phyloP scores from a whole-genome alignment of 2,888 invertebrate species.

The Eupithecia centaureata region DNA sequence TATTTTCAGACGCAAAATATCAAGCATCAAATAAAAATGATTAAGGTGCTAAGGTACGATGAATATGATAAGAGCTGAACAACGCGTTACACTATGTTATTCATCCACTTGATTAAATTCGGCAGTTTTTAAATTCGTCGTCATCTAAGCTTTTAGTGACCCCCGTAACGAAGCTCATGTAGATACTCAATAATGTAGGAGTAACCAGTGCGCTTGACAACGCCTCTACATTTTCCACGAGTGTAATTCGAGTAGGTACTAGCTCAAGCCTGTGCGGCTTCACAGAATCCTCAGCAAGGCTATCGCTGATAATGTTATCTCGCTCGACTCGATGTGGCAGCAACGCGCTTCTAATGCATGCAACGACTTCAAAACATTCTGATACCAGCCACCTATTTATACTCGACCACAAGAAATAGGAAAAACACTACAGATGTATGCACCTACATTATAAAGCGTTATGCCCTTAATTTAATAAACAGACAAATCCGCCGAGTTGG shows the following conservation, averaged over 20 bases:
- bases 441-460: not conserved
- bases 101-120: not conserved
- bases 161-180: not conserved
- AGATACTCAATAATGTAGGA: not conserved
- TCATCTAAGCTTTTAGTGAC: not conserved
- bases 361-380: conserved; percentile 23
- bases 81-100: not conserved
- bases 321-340: conserved; percentile 62
- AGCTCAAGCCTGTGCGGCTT: conserved; percentile 47
- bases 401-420: conserved; percentile 1
- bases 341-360: conserved; percentile 24
- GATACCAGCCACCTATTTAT: conserved; percentile 9
- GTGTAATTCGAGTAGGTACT: conserved; percentile 28
- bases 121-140: not conserved
- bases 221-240: conserved; percentile 6
- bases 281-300: conserved; percentile 80
- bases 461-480: not conserved
- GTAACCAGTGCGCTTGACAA: not conserved
- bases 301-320: conserved; percentile 81
- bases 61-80: not conserved
- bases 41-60: not conserved
- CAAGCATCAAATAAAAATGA: not conserved
- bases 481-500: not conserved
- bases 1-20: not conserved
- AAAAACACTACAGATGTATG: not conserved